Evolutionary conservation across 1,140 invertebrate species (phyloP).

Genomic region (Trachymyrmex septentrionalis): DNA sequence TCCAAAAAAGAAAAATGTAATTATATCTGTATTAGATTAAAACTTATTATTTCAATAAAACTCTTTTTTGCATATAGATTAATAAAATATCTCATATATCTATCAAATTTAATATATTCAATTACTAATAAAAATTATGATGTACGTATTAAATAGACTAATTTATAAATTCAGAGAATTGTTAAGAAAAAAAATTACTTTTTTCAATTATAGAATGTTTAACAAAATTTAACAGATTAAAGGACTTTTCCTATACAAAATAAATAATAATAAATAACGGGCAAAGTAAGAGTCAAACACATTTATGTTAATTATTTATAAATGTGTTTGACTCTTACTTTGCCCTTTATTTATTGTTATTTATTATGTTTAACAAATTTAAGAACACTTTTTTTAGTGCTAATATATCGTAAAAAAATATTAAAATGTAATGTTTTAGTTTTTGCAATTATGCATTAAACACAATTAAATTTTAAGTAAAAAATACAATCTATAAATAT

Average conservation of each 20-base stretch:
- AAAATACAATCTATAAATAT: background rate
- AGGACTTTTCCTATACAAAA: no score
- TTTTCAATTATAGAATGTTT: background rate
- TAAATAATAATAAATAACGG: no score
- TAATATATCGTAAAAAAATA: background rate
- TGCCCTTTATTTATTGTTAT: no score
- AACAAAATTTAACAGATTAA: no score
- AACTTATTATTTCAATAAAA: conserved; percentile 26
- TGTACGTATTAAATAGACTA: background rate
- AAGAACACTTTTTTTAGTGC: background rate
- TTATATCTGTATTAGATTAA: background rate
- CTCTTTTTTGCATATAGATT: background rate
- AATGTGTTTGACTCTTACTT: no score
- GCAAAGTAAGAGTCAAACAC: no score
- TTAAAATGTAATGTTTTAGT: background rate
- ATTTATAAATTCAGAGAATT: conserved; percentile 13
- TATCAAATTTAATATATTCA: background rate
- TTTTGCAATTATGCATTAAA: no score
- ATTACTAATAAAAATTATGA: conserved; percentile 1
- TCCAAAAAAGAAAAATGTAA: conserved; percentile 9
- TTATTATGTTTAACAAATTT: background rate
- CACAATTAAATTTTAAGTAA: background rate
- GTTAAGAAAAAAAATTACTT: background rate
- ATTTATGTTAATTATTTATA: no score
- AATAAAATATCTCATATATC: background rate